phyloP scores from a whole-genome alignment of 2,113 vertebrate genomes.

The Rhynchopsitta pachyrhyncha region DNA sequence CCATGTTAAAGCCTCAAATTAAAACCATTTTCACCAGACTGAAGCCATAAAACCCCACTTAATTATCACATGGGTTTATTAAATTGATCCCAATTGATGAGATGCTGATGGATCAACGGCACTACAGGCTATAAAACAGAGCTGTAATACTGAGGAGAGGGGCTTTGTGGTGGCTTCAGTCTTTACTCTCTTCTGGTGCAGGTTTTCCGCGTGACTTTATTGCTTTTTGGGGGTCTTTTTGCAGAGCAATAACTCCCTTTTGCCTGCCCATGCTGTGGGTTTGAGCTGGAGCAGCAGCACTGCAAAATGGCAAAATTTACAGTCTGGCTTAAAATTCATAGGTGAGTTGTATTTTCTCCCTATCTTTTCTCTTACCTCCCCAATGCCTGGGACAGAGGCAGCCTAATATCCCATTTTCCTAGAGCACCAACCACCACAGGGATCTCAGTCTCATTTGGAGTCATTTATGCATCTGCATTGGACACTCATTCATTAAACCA shows the following conservation, averaged over 20 bases:
- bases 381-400: accelerated
- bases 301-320: neutral
- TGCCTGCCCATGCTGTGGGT: accelerated
- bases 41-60: neutral
- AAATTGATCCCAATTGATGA: neutral
- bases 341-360: neutral
- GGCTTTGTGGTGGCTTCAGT: neutral
- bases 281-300: accelerated
- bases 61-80: neutral
- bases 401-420: neutral
- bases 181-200: neutral
- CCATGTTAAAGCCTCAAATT: neutral
- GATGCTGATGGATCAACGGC: neutral
- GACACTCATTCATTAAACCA: neutral
- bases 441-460: neutral
- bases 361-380: accelerated
- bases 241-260: neutral
- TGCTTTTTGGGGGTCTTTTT: neutral
- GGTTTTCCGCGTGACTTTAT: neutral
- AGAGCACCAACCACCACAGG: accelerated
- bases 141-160: no score
- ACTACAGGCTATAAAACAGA: neutral
- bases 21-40: neutral
- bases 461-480: neutral
- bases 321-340: neutral